Base-by-base conservation (phyloP, 2,113 vertebrate species). In the Amblyopsis rosae region DNA sequence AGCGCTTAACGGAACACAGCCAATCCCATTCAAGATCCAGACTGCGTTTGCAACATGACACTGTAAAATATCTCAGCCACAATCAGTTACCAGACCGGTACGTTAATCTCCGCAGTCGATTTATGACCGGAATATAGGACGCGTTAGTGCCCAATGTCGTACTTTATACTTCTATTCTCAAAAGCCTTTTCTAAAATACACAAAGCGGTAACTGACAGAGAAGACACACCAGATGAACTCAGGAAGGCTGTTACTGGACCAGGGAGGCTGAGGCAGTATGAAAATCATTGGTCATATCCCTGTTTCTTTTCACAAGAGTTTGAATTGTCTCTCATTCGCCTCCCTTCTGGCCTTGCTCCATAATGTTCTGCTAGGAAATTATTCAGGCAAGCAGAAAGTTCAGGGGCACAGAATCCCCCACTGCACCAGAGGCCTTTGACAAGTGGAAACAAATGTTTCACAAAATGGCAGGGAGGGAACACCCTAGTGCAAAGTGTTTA, bases 401-500 rank as follows among this genome's bases (percentile, higher is more conserved):
- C 90, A 70, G 86, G 83, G 92, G 81, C 76, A 86, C 79, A 62
- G 57, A 85, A 72, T 77, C 77, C 82, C 80, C 76, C 79, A 84
- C 80, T 80, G 78, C 86, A 89, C 90, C 83, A 86, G 86, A 93
- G 92, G 89, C 88, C 85, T 93, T 90, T 84, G 80, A 72, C 48
- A 91, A 94, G 93, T 88, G 83, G 89, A 91, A 87, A 90, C 88
- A 92, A 92, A 92, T 90, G 88, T 88, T 92, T 84, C 74, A 81
- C 85, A 90, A 87, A 88, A 90, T 85, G 90, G 82, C 89, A 93
- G 88, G 84, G 92, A 92, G 89, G 91, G 93, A 92, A 92, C 92
- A 91, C 91, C 82, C 90, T 92, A 86, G 91, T 93, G 87, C 89
- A 84, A 87, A 78, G 91, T 89, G 88, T 93, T 95, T 93, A 89